phyloP scores from a whole-genome alignment of 2,888 invertebrate species.

The Platycheirus rosarum region DNA sequence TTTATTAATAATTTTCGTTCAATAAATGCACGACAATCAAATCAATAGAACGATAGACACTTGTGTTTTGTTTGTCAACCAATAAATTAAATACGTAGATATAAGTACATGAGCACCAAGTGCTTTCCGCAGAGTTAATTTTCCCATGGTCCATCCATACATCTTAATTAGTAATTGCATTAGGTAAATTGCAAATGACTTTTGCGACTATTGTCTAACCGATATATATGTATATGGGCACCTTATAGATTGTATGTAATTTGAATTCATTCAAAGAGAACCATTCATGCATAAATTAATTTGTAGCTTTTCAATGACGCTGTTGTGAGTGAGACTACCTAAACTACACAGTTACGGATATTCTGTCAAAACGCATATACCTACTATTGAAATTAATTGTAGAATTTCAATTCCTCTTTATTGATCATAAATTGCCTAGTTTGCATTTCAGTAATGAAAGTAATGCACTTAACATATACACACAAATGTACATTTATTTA shows the following conservation, averaged over 20 bases:
- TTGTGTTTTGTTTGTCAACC: constrained; percentile 34
- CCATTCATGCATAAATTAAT: constrained; percentile 46
- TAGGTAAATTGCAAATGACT: constrained; percentile 43
- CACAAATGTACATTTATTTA: too few relatives aligned
- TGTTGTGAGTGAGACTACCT: constrained; percentile 3
- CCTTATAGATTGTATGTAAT: constrained; percentile 7
- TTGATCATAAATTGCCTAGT: neutral
- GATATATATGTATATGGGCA: neutral
- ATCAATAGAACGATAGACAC: neutral
- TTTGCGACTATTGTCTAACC: neutral
- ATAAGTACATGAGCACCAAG: neutral
- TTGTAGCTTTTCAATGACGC: constrained; percentile 15
- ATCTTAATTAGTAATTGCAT: constrained; percentile 49
- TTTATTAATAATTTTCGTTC: too few relatives aligned
- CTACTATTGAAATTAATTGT: neutral
- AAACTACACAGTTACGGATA: neutral
- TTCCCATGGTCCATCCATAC: constrained; percentile 3
- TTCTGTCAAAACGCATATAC: neutral
- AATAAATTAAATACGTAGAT: constrained; percentile 3
- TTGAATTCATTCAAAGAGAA: constrained; percentile 38
- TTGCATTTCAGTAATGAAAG: neutral
- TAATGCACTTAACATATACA: too few relatives aligned
- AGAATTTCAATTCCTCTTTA: neutral
- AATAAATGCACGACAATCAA: constrained; percentile 23
- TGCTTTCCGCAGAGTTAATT: constrained; percentile 18